phyloP scores from a whole-genome alignment of 2,113 vertebrate species.

The Perca fluviatilis region DNA sequence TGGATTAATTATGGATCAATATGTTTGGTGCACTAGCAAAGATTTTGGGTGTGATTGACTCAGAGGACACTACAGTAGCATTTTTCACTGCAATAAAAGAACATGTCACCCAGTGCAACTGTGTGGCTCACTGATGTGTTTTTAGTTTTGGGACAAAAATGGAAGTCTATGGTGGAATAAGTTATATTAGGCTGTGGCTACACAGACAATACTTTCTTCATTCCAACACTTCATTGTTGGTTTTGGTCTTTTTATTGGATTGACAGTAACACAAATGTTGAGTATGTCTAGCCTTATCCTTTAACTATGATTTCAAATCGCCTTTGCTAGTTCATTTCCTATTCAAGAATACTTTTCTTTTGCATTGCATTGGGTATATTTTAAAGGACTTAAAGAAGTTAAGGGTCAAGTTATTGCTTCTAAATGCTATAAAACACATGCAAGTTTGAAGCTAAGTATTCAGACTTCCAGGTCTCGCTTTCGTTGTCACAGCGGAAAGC shows the following conservation, averaged over 20 bases:
- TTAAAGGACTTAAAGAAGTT: not conserved
- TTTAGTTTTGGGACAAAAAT: not conserved
- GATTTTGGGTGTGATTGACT: not conserved
- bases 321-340: not conserved
- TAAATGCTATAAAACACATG: constrained; percentile 36
- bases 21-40: not conserved
- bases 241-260: not conserved
- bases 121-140: not conserved
- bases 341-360: not conserved
- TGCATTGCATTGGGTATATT: not conserved
- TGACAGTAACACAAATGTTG: not conserved
- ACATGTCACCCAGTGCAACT: not conserved
- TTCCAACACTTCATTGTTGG: not conserved
- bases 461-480: constrained; percentile 34
- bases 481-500: constrained; percentile 34
- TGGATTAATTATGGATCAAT: not conserved
- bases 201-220: not conserved
- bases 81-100: not conserved
- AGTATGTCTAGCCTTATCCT: not conserved
- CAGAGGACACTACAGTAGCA: not conserved
- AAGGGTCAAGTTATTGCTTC: not conserved
- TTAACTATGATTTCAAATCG: not conserved
- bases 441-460: constrained; percentile 16
- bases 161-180: not conserved
- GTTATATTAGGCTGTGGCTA: not conserved